These are phyloP conservation scores for Fukomys damarensis DNA, from an alignment of 2,113 vertebrate genomes.

Conservation along the genomic window DNA sequence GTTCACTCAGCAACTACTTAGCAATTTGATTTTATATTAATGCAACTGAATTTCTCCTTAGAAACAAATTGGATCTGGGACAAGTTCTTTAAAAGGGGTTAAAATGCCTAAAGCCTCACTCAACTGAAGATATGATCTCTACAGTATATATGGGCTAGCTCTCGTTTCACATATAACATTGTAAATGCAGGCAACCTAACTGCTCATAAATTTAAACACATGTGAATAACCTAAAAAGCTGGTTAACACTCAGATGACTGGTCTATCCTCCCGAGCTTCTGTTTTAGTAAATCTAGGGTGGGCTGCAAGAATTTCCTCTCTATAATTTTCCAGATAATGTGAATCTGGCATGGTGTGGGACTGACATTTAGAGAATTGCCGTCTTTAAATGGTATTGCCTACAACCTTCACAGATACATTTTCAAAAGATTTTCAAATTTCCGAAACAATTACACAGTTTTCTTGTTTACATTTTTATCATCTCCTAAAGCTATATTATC, in stretches of 20 bases:
- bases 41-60: slow-evolving; percentile 28
- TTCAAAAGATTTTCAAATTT: background rate
- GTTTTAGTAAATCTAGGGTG: background rate
- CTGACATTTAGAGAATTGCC: background rate
- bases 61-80: slow-evolving; percentile 1
- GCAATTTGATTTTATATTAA: background rate
- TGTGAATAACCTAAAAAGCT: background rate
- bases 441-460: background rate
- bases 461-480: background rate
- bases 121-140: background rate
- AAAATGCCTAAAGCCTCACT: background rate
- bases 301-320: background rate
- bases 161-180: background rate
- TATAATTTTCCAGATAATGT: background rate
- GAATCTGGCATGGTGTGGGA: background rate
- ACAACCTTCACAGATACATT: background rate
- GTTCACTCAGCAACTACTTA: background rate
- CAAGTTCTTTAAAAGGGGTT: slow-evolving; percentile 19
- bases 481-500: background rate
- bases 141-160: background rate
- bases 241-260: background rate
- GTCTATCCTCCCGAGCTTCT: background rate
- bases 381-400: background rate
- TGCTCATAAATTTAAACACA: background rate
- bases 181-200: background rate